A percentile compares a stretch with the other conserved stretches of the same genome.
Conservation (phyloP, 2,113 vertebrate species). For the Gadus chalcogrammus region DNA sequence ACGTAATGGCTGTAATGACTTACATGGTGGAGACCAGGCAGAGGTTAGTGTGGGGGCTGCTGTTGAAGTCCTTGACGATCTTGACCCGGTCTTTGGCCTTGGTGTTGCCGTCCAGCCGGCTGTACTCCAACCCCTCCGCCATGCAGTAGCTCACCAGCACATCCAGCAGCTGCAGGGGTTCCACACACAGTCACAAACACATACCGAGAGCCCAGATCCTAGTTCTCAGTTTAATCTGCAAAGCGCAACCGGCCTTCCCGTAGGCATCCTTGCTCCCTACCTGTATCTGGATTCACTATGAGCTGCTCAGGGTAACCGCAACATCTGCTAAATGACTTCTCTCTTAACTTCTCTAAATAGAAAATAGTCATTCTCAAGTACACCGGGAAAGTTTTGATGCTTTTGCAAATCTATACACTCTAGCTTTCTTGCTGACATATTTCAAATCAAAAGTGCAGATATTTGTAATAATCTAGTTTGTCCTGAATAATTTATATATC, state of each 20-base stretch:
- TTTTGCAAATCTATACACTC: too few species aligned
- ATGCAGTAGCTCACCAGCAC: conserved; percentile 91
- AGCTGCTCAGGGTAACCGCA: too few species aligned
- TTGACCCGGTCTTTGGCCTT: conserved; percentile 88
- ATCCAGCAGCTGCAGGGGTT: conserved; percentile 78
- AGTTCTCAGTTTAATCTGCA: too few species aligned
- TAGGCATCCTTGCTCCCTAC: neutral
- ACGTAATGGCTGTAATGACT: conserved; percentile 51
- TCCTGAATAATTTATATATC: conserved; percentile 22
- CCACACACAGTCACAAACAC: conserved; percentile 3
- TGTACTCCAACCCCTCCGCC: conserved; percentile 90
- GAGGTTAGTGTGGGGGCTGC: conserved; percentile 80
- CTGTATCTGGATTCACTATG: too few species aligned
- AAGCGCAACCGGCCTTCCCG: too few species aligned
- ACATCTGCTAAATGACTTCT: too few species aligned
- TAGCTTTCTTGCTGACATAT: too few species aligned
- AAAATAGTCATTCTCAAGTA: too few species aligned
- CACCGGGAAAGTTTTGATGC: too few species aligned
- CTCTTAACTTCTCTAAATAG: too few species aligned
- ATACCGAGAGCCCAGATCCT: too few species aligned
- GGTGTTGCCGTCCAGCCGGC: conserved; percentile 88
- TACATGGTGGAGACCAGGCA: conserved; percentile 97
- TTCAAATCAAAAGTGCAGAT: conserved; percentile 9
- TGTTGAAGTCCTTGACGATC: conserved; percentile 93
- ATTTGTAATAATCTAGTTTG: conserved; percentile 16